Conservation (phyloP, 2,888 invertebrate species). For the Agonopterix alstromeriana region DNA sequence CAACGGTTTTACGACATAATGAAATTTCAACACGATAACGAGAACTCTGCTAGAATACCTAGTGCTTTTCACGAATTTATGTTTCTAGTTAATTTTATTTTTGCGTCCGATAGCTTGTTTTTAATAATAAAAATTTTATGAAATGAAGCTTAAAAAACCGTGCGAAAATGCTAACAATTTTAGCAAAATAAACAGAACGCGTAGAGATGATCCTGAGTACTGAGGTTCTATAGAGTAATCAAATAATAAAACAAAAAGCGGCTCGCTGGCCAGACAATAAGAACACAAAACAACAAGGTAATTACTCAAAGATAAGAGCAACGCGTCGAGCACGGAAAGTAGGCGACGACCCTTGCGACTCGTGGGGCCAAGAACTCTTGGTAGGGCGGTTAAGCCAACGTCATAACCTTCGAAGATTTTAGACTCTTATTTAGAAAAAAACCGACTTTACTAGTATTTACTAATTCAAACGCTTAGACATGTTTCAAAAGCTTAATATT, state of each 20-base stretch:
- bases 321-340: slow-evolving; percentile 44
- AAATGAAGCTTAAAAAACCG: too few relatives aligned
- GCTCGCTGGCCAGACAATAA: slow-evolving; percentile 37
- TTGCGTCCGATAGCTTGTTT: neutral
- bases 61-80: neutral
- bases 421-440: neutral
- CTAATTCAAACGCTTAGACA: too few relatives aligned
- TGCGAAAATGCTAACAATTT: too few relatives aligned
- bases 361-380: slow-evolving; percentile 15
- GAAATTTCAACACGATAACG: slow-evolving; percentile 16
- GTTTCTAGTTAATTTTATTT: neutral
- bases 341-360: slow-evolving; percentile 34
- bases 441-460: too few relatives aligned
- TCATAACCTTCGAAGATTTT: neutral
- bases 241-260: slow-evolving; percentile 34
- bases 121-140: too few relatives aligned
- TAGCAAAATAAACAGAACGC: neutral
- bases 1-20: slow-evolving; percentile 29
- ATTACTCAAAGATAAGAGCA: slow-evolving; percentile 59
- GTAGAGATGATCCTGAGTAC: slow-evolving; percentile 3
- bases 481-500: too few relatives aligned
- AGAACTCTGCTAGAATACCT: neutral
- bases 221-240: neutral
- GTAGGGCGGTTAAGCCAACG: slow-evolving; percentile 6
- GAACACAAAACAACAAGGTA: slow-evolving; percentile 51